A percentile compares a stretch with the other conserved stretches of the same genome.
Conservation (phyloP, 2,888 invertebrate species). For the Brachylomia viminalis region DNA sequence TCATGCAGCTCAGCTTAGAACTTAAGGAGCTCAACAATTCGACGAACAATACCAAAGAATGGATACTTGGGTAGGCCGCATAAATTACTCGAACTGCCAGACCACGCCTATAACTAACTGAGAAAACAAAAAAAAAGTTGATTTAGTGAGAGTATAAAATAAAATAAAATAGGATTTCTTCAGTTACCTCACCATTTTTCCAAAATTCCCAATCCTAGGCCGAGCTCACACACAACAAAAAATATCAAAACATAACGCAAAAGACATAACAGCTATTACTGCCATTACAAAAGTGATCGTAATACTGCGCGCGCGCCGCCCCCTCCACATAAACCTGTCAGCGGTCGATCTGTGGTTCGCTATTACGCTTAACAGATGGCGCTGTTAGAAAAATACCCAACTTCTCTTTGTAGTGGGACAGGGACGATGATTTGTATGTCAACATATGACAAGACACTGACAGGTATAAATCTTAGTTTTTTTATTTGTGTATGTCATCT, state of each 20-base stretch:
- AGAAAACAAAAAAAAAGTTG: no score
- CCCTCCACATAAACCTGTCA: conserved; percentile 79
- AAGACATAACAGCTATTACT: conserved; percentile 54
- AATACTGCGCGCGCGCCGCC: conserved; percentile 65
- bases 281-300: conserved; percentile 60
- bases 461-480: conserved; percentile 63
- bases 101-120: no score
- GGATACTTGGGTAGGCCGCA: no score
- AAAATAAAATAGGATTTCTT: background rate
- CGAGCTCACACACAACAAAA: conserved; percentile 12
- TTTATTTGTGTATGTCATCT: conserved; percentile 50
- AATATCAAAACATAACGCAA: conserved; percentile 36
- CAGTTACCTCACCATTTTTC: background rate
- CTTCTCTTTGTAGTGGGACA: conserved; percentile 63
- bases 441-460: conserved; percentile 63
- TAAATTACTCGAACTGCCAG: no score
- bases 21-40: no score
- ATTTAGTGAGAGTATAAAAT: background rate
- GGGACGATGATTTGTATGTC: conserved; percentile 63
- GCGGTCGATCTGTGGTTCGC: conserved; percentile 76
- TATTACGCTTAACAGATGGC: conserved; percentile 70
- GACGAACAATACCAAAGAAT: no score
- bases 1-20: no score
- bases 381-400: conserved; percentile 64
- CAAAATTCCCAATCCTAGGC: background rate